Conservation (phyloP, 2,888 invertebrate genomes). For the Himalopsyche tibetana region DNA sequence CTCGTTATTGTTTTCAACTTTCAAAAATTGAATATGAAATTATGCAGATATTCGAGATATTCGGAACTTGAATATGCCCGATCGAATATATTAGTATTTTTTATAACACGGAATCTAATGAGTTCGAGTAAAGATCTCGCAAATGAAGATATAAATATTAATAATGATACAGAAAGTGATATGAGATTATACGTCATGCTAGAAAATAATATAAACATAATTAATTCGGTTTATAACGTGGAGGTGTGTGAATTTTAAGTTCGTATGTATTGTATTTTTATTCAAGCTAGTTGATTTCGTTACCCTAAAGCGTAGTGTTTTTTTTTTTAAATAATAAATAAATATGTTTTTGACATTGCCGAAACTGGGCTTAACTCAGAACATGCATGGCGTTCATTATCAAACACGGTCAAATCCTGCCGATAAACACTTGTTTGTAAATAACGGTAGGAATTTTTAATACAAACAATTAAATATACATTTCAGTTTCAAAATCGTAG, state of each 20-base stretch:
- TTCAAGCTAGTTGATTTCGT: too few species aligned
- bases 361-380: too few species aligned
- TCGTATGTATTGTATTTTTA: too few species aligned
- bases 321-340: too few species aligned
- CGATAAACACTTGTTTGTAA: too few species aligned
- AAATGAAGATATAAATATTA: not conserved
- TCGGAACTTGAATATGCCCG: not conserved
- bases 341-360: too few species aligned
- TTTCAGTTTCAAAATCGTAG: too few species aligned
- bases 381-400: too few species aligned
- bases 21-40: not conserved
- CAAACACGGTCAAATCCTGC: too few species aligned
- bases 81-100: conserved; percentile 1
- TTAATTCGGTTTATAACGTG: conserved; percentile 29
- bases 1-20: conserved; percentile 3
- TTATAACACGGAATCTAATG: not conserved
- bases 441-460: too few species aligned
- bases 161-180: not conserved
- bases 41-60: not conserved
- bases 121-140: conserved; percentile 7
- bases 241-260: not conserved
- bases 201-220: not conserved
- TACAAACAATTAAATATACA: too few species aligned
- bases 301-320: too few species aligned
- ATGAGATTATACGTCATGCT: not conserved